A percentile compares a stretch with the other conserved stretches of the same genome.
Conservation (phyloP, 2,113 vertebrate species). For the Semicossyphus pulcher region DNA sequence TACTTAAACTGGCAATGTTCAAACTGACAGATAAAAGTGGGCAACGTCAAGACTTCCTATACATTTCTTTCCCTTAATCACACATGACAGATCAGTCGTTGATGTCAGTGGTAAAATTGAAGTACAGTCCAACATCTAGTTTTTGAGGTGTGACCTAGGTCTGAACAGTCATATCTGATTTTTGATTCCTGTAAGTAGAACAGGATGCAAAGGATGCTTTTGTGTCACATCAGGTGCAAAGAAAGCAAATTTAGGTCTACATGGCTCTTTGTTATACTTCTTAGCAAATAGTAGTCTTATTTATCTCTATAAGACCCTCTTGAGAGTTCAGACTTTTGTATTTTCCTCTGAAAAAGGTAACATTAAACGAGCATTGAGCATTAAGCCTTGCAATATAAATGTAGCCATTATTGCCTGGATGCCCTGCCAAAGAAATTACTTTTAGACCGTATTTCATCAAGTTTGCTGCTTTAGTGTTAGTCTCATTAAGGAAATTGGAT, state of each 20-base stretch:
- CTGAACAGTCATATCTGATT: too few relatives aligned
- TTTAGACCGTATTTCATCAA: neutral
- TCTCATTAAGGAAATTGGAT: slow-evolving; percentile 1
- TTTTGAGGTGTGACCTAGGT: too few relatives aligned
- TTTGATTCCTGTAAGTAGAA: neutral
- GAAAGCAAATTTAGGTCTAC: neutral
- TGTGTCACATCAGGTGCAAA: slow-evolving; percentile 10
- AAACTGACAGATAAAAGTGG: too few relatives aligned
- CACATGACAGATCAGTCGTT: neutral
- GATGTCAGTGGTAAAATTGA: neutral
- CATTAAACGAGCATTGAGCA: slow-evolving; percentile 1
- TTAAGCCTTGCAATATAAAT: slow-evolving; percentile 4
- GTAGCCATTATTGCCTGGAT: slow-evolving; percentile 7
- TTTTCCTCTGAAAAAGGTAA: too few relatives aligned
- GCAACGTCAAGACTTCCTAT: too few relatives aligned
- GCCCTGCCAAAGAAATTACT: slow-evolving; percentile 9
- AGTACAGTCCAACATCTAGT: too few relatives aligned
- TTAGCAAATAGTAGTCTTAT: too few relatives aligned
- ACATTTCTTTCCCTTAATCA: neutral
- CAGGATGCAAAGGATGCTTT: neutral
- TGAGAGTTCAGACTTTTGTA: neutral
- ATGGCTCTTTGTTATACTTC: too few relatives aligned
- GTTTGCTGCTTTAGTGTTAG: neutral
- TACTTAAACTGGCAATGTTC: too few relatives aligned
- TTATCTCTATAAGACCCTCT: neutral